Evolutionary conservation across 2,113 vertebrate species (phyloP).

Genomic region (Bubo blakistoni): DNA sequence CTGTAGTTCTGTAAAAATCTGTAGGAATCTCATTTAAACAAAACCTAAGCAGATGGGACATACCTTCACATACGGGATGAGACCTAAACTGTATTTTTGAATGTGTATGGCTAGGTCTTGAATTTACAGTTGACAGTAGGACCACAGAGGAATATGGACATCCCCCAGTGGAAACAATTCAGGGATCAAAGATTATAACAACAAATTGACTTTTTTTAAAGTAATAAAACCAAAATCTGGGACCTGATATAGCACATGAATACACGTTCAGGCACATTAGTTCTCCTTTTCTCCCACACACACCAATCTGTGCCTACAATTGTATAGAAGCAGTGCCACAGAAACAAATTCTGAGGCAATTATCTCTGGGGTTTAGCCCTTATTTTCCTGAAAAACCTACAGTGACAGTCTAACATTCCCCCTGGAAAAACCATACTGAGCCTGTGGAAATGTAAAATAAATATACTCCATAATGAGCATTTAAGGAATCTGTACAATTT

Average conservation of each 20-base stretch:
- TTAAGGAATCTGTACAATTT: background rate
- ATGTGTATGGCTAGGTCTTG: background rate
- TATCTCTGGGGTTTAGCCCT: background rate
- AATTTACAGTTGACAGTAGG: background rate
- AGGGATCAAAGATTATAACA: background rate
- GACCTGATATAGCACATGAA: background rate
- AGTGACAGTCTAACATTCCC: background rate
- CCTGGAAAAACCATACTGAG: background rate
- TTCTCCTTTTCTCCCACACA: background rate
- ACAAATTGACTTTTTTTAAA: background rate
- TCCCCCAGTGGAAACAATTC: background rate
- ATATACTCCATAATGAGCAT: background rate
- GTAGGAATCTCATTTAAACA: background rate
- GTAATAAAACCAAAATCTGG: background rate
- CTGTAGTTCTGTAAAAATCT: background rate
- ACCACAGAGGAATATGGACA: background rate
- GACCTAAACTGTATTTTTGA: background rate
- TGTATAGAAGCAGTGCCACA: background rate
- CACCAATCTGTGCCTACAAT: background rate
- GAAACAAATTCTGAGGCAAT: background rate
- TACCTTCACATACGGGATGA: background rate
- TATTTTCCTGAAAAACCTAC: background rate
- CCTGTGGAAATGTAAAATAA: background rate
- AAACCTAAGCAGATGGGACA: background rate
- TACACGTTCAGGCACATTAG: background rate